Evolutionary conservation across 2,888 invertebrate genomes (phyloP).

Genomic region (Epinotia nisella): DNA sequence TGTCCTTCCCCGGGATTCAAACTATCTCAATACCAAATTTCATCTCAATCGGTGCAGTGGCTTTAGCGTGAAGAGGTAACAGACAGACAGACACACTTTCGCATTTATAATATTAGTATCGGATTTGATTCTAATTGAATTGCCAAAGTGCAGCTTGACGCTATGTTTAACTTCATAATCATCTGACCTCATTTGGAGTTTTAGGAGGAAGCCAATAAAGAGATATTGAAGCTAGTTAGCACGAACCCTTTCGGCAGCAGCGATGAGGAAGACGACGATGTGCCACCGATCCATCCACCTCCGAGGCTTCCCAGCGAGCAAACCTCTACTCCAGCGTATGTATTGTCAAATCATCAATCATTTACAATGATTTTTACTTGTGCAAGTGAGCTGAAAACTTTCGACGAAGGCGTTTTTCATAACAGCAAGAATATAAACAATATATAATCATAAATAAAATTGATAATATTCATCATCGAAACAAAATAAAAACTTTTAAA

Average conservation of each 20-base stretch:
- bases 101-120: too few relatives aligned
- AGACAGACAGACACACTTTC: too few relatives aligned
- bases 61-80: too few relatives aligned
- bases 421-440: background rate
- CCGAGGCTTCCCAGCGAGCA: slow-evolving; percentile 56
- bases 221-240: slow-evolving; percentile 66
- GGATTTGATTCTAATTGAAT: too few relatives aligned
- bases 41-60: too few relatives aligned
- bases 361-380: background rate
- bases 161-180: too few relatives aligned
- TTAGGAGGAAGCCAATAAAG: slow-evolving; percentile 67
- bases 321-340: slow-evolving; percentile 66
- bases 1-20: too few relatives aligned
- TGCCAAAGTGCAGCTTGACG: too few relatives aligned
- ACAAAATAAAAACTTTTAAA: too few relatives aligned
- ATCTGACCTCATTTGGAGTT: slow-evolving; percentile 45
- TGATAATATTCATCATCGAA: too few relatives aligned
- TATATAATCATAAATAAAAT: background rate
- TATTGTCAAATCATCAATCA: slow-evolving; percentile 41
- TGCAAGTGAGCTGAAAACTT: background rate
- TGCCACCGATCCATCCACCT: slow-evolving; percentile 64
- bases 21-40: too few relatives aligned
- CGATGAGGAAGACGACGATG: slow-evolving; percentile 85
- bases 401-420: background rate
- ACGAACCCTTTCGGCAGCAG: slow-evolving; percentile 89